Conservation (phyloP, 2,888 invertebrate genomes). For the Bombylius major region DNA sequence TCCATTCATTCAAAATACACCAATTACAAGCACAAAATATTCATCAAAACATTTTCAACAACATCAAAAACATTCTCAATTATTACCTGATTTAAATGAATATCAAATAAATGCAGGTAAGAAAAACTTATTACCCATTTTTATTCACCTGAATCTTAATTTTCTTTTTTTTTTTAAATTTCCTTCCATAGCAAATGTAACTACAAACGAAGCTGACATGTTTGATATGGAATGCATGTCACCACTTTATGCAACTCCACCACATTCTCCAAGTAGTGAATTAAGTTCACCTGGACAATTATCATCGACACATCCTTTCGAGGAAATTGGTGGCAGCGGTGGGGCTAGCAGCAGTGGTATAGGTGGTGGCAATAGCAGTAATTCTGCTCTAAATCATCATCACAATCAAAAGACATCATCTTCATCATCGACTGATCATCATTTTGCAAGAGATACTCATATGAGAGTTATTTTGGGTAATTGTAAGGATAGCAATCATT, state of each 20-base stretch:
- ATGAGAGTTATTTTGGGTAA: constrained; percentile 78
- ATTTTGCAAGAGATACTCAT: constrained; percentile 81
- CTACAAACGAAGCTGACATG: constrained; percentile 35
- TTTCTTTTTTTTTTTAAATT: too few relatives aligned
- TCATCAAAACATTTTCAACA: constrained; percentile 16
- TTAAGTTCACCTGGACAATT: constrained; percentile 41
- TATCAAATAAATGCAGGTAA: constrained; percentile 32
- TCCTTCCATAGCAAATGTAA: constrained; percentile 11
- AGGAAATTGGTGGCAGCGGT: constrained; percentile 29
- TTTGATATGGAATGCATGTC: constrained; percentile 40
- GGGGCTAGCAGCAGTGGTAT: constrained; percentile 14
- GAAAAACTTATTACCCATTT: neutral
- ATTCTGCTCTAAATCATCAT: constrained; percentile 15
- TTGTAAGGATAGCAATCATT: constrained; percentile 33
- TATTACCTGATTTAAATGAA: constrained; percentile 35
- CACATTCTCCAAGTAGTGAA: constrained; percentile 58
- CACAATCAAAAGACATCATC: constrained; percentile 14
- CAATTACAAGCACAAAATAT: constrained; percentile 30
- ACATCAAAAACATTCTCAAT: constrained; percentile 31
- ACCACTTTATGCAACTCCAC: constrained; percentile 71
- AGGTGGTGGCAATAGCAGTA: constrained; percentile 2
- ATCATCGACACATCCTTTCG: constrained; percentile 32
- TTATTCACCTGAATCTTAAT: neutral
- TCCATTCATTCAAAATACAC: constrained; percentile 27
- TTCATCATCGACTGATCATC: constrained; percentile 51